A percentile compares a stretch with the other conserved stretches of the same genome.
These are phyloP conservation scores for Phataginus tetradactyla DNA, from an alignment of 2,797 vertebrate species.

Conservation along the genomic window DNA sequence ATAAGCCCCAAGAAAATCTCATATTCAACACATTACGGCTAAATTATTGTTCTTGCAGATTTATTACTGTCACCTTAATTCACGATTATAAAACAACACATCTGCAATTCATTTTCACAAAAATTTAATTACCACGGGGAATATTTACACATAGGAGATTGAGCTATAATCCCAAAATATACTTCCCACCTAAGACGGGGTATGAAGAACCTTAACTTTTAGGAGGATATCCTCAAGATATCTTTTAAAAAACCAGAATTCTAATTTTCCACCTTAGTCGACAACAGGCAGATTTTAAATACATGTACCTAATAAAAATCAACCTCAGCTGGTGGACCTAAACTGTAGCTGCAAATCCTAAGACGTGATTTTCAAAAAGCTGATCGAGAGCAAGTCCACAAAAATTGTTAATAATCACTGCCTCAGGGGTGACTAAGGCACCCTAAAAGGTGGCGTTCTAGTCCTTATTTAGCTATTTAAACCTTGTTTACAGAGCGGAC, in stretches of 20 bases:
- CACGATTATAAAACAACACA: conserved; percentile 26
- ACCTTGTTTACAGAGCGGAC: background rate
- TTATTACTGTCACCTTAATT: conserved; percentile 10
- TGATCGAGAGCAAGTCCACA: background rate
- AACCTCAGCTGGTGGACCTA: background rate
- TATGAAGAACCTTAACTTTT: background rate
- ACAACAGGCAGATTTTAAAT: background rate
- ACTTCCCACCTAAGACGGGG: background rate
- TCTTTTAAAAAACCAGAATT: background rate
- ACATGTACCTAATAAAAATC: background rate
- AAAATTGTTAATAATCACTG: background rate
- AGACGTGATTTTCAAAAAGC: background rate
- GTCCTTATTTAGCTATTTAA: background rate
- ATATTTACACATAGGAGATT: background rate
- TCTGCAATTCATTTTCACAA: conserved; percentile 23
- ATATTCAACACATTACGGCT: background rate
- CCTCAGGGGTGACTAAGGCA: background rate
- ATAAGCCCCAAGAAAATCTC: conserved; percentile 5
- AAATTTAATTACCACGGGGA: background rate
- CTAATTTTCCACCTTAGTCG: background rate
- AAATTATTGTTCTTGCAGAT: background rate
- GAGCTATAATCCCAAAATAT: background rate
- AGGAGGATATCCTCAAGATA: background rate
- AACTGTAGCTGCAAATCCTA: background rate
- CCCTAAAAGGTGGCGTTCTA: background rate